Evolutionary conservation across 2,113 vertebrate genomes (phyloP).

Genomic region (Todiramphus saurophagus): DNA sequence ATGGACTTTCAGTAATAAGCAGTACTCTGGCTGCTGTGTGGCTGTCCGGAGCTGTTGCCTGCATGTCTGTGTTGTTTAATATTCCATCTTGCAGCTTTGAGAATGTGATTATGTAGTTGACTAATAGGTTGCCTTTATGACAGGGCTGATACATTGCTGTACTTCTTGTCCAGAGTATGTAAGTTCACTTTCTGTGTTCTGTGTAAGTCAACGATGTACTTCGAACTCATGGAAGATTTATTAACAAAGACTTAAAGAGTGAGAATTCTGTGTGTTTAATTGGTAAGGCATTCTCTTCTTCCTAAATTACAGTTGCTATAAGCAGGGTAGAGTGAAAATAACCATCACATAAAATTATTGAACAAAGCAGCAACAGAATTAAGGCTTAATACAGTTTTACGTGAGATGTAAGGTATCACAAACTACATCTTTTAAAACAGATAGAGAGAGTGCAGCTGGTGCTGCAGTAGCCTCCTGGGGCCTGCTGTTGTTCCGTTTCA

Average conservation of each 20-base stretch:
- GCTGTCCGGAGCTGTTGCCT: not conserved
- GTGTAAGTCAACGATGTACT: not conserved
- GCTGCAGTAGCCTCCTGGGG: not conserved
- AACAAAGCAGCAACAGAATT: not conserved
- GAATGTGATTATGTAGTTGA: not conserved
- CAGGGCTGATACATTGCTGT: not conserved
- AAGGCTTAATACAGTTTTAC: not conserved
- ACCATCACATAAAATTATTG: not conserved
- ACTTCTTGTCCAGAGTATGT: not conserved
- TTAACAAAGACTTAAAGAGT: not conserved
- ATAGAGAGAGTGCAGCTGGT: not conserved
- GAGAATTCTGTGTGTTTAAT: not conserved
- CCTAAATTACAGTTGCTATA: not conserved
- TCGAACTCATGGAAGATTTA: not conserved
- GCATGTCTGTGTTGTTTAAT: not conserved
- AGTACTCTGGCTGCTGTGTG: not conserved
- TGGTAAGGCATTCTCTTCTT: not conserved
- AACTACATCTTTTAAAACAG: not conserved
- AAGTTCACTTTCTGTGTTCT: not conserved
- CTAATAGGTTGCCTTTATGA: not conserved
- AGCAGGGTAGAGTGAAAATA: not conserved
- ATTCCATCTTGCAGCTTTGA: not conserved
- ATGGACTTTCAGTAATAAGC: not conserved
- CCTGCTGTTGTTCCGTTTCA: constrained; percentile 20
- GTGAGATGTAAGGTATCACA: not conserved